phyloP scores from a whole-genome alignment of 2,797 vertebrate genomes.

The Phalanger gymnotis region DNA sequence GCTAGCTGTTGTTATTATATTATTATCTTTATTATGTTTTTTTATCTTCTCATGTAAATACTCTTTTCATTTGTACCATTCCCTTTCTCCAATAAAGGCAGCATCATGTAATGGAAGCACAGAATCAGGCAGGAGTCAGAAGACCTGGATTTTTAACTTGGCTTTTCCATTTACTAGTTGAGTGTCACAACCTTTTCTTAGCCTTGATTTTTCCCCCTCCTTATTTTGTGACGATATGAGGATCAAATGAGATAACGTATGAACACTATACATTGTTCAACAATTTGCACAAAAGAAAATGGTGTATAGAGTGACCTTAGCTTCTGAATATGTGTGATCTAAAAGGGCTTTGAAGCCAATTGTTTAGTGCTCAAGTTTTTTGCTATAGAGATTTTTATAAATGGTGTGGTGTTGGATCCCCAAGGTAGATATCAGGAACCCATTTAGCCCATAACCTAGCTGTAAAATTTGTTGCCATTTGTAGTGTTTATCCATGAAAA shows the following conservation, averaged over 20 bases:
- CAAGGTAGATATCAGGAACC: neutral
- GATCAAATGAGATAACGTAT: neutral
- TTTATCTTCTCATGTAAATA: neutral
- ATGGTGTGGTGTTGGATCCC: neutral
- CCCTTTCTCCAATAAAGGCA: neutral
- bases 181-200: neutral
- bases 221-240: neutral
- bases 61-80: neutral
- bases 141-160: neutral
- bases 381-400: conserved; percentile 14
- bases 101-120: neutral
- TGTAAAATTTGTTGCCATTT: neutral
- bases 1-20: neutral
- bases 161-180: neutral
- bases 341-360: neutral
- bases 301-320: neutral
- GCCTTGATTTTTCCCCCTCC: neutral
- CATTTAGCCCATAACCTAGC: neutral
- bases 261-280: neutral
- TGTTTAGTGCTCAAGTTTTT: neutral
- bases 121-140: neutral
- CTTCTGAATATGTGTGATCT: neutral
- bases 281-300: neutral
- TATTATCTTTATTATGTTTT: neutral
- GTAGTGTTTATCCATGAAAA: neutral